Base-by-base conservation (phyloP, 2,888 invertebrate species). In the Parnassius glacialis region DNA sequence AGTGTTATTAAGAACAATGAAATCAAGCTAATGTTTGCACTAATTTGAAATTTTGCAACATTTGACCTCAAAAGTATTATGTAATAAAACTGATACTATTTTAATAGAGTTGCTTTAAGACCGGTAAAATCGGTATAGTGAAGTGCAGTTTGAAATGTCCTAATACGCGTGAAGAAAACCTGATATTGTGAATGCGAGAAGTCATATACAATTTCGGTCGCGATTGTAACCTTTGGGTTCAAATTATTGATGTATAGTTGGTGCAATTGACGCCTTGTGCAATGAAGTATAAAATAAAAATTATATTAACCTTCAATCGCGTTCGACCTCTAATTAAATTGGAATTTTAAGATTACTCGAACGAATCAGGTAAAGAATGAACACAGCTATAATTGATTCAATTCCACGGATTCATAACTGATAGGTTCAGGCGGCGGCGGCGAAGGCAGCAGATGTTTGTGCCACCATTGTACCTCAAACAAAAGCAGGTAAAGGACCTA, bases 401-500 rank as follows among this genome's bases (percentile, higher is more conserved):
- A 52, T 61, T 57, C 62, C 56, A 57, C 60, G 59, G 55, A 64
- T 63, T 59, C 54, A 62, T 55, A 67, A 65, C 34, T 66, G 64
- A 61, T 66, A 63, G 57, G 71, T 73, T 74, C 72, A 79, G 75
- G 85, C 77, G 84, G 81, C 79, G 84, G 84, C 79, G 84, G 84
- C 83, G 51, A 16, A 52, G 80, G 81, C 82, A 84, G 87, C 90
- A 90, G 90, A 90, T 90, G 89, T 84, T 83, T 81, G 79, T 76
- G 70, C 71, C 72, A 73, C 78, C 81, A 87, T 90, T 89, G 90
- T 90, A 75, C 75, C 71, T 72, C 69, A 76, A 83, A 90, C 90
- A 90, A 91, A 91, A 75, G 88, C 90, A 90, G 90, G 90, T 90
- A 90, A 83, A 83, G 77, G 79, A 84, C 83, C 80, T 76, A 79